A percentile compares a stretch with the other conserved stretches of the same genome.
Evolutionary conservation across 1,140 invertebrate species (phyloP).

Genomic region (Hylyphantes graminicola): DNA sequence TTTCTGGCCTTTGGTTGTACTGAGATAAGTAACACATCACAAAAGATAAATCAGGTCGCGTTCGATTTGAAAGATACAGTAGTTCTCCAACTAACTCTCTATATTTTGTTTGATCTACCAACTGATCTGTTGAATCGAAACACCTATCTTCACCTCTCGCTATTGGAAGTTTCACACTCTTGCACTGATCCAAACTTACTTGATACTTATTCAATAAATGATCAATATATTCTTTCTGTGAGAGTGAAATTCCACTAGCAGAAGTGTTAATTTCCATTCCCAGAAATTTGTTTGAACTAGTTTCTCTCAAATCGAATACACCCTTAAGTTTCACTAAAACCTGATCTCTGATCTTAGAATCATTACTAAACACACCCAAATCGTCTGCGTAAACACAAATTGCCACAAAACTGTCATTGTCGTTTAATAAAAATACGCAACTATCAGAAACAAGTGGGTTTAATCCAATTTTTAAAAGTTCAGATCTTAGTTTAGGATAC

Average conservation of each 20-base stretch:
- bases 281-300: neutral
- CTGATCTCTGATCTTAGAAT: neutral
- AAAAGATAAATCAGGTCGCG: constrained; percentile 51
- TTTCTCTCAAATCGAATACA: constrained; percentile 7
- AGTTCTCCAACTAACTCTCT: constrained; percentile 38
- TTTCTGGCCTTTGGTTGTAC: constrained; percentile 56
- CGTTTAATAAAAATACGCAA: neutral
- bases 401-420: neutral
- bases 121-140: neutral
- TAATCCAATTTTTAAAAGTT: neutral
- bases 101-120: constrained; percentile 1
- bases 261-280: neutral
- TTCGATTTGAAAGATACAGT: constrained; percentile 12
- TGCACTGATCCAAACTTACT: neutral
- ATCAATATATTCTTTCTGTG: neutral
- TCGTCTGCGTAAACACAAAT: no score
- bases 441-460: neutral
- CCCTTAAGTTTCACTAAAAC: neutral
- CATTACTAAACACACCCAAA: no score
- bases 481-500: neutral
- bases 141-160: neutral
- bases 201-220: neutral
- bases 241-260: neutral
- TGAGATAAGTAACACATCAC: neutral
- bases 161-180: neutral